Evolutionary conservation across 2,888 invertebrate species (phyloP).

Genomic region (Hydrotaea cyrtoneurina): DNA sequence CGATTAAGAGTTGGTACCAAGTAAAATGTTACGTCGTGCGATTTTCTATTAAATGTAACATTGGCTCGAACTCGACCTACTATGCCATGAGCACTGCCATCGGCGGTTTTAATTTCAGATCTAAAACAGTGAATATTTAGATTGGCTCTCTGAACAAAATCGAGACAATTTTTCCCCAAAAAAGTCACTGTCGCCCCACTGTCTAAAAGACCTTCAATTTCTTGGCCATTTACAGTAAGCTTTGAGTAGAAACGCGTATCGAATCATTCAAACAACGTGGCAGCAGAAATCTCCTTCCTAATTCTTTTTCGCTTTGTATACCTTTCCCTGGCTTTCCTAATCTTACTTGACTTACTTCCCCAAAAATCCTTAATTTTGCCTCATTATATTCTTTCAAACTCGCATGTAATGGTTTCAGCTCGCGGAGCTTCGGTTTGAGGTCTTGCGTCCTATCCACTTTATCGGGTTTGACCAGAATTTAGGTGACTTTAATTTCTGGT

Average conservation of each 20-base stretch:
- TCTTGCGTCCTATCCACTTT: too few species aligned
- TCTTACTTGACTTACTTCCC: not conserved
- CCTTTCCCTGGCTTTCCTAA: not conserved
- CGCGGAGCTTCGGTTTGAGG: too few species aligned
- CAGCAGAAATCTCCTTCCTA: not conserved
- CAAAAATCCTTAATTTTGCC: not conserved
- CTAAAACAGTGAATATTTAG: too few species aligned
- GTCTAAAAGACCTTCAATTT: not conserved
- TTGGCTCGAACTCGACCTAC: too few species aligned
- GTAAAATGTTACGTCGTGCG: too few species aligned
- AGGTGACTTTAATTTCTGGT: too few species aligned
- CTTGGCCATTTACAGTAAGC: not conserved
- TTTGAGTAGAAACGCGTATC: not conserved
- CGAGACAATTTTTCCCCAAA: not conserved
- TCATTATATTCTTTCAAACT: not conserved
- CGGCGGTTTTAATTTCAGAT: too few species aligned
- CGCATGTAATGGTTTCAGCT: too few species aligned
- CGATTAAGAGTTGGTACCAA: too few species aligned
- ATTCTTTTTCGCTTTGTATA: not conserved
- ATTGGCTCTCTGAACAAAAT: not conserved
- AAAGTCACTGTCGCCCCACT: not conserved
- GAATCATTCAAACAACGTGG: not conserved
- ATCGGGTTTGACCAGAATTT: too few species aligned
- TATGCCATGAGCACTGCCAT: too few species aligned
- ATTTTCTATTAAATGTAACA: too few species aligned